Evolutionary conservation across 2,888 invertebrate genomes (phyloP).

Genomic region (Aricia artaxerxes): DNA sequence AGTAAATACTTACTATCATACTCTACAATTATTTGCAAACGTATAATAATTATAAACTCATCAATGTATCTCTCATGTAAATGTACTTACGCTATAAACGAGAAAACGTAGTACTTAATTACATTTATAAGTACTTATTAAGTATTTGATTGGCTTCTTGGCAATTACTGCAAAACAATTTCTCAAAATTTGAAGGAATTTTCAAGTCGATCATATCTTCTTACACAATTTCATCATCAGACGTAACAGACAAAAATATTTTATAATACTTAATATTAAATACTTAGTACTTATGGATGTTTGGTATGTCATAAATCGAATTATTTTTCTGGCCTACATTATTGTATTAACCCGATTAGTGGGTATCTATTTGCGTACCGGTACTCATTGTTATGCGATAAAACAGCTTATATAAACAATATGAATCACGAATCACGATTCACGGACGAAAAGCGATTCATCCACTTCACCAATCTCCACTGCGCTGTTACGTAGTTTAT

Average conservation of each 20-base stretch:
- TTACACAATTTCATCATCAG: no score
- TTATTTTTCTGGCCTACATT: neutral
- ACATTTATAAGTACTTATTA: no score
- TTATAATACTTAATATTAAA: no score
- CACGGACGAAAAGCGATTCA: neutral
- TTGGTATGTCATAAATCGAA: neutral
- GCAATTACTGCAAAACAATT: no score
- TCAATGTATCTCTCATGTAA: neutral
- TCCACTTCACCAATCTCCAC: slow-evolving; percentile 25
- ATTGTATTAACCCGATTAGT: slow-evolving; percentile 40
- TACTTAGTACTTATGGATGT: no score
- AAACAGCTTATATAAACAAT: slow-evolving; percentile 40
- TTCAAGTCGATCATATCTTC: no score
- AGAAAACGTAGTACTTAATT: neutral
- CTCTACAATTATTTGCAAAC: slow-evolving; percentile 7
- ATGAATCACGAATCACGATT: slow-evolving; percentile 40
- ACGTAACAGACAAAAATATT: no score
- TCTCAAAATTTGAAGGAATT: no score
- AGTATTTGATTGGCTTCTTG: no score
- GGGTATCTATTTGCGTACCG: slow-evolving; percentile 37
- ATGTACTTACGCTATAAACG: neutral
- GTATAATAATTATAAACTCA: slow-evolving; percentile 3
- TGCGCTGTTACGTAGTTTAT: no score
- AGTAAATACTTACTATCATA: neutral
- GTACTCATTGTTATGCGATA: slow-evolving; percentile 36